Base-by-base conservation (phyloP, 2,113 vertebrate species). In the Nestor notabilis region DNA sequence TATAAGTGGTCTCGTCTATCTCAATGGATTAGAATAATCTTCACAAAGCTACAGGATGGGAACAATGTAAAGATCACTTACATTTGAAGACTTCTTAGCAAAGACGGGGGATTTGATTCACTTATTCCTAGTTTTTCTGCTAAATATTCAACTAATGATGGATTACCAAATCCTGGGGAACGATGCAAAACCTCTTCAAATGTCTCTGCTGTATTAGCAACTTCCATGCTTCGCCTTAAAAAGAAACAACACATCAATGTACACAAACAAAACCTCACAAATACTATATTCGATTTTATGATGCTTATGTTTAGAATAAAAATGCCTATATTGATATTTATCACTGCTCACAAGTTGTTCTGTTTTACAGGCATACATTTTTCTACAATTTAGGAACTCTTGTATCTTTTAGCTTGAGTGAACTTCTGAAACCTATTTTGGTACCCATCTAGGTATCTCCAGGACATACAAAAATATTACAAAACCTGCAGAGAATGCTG, bases 1-100 rank as follows among this genome's bases (percentile, higher is more conserved):
- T 53, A 11, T 21, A 50, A 87, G 46, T 33, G 58, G 55, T 68
- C 69, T 68, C 88, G 21, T 60, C 83, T 69, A 29, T 50, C 71
- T 92, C 80, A 87, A 37, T 24, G 63, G 83, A 93, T 92, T 74
- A 93, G 24, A 94, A 64, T 88, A 91, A 94, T 88, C 78, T 88
- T 43, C 55, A 88, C 39, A 83, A 87, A 87, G 81, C 58, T 82
- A 90, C 1, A 74, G 78, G 39, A 74, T 13, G 74, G 58, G 56
- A 82, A 83, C 50, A 95, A 89, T 6, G 65, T 11, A 71, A 52
- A 92, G 85, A 83, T 71, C 93, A 94, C 81, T 93, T 98, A 99
- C 99, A 99, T 99, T 94, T 99, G 99, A 37, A 99, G 98, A 76
- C 99, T 99, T 97, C 99, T 98, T 99, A 99, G 99, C 97, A 99